phyloP scores from a whole-genome alignment of 2,888 invertebrate species.

The Auanema freiburgensis region DNA sequence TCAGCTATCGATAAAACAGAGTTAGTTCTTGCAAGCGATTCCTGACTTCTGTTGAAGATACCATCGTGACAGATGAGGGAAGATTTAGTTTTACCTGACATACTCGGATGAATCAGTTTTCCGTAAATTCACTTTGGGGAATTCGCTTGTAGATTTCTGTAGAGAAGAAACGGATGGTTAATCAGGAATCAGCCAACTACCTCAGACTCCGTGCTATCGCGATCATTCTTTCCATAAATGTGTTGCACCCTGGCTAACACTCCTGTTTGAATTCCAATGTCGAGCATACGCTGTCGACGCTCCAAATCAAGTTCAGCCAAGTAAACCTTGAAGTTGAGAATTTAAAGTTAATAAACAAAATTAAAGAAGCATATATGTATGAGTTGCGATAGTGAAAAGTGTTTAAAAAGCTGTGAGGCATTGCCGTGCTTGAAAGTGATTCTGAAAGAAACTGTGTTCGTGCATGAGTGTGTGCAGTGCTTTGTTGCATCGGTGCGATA shows the following conservation, averaged over 20 bases:
- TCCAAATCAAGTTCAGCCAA: constrained; percentile 43
- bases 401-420: neutral
- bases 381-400: neutral
- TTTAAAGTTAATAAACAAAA: neutral
- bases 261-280: constrained; percentile 53
- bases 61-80: neutral
- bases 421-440: constrained; percentile 1
- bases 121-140: constrained; percentile 9
- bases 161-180: neutral
- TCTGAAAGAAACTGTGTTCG: constrained; percentile 1
- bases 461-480: constrained; percentile 6
- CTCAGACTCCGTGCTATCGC: neutral
- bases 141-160: neutral
- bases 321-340: constrained; percentile 32
- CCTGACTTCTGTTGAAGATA: constrained; percentile 16
- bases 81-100: neutral
- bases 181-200: neutral
- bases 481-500: neutral
- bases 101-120: constrained; percentile 18
- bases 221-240: constrained; percentile 34
- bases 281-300: constrained; percentile 42
- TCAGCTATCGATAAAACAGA: constrained; percentile 20
- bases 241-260: constrained; percentile 53
- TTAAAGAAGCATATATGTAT: too few species aligned
- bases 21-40: constrained; percentile 16